phyloP scores from a whole-genome alignment of 2,888 invertebrate species.

The Callinectes sapidus region DNA sequence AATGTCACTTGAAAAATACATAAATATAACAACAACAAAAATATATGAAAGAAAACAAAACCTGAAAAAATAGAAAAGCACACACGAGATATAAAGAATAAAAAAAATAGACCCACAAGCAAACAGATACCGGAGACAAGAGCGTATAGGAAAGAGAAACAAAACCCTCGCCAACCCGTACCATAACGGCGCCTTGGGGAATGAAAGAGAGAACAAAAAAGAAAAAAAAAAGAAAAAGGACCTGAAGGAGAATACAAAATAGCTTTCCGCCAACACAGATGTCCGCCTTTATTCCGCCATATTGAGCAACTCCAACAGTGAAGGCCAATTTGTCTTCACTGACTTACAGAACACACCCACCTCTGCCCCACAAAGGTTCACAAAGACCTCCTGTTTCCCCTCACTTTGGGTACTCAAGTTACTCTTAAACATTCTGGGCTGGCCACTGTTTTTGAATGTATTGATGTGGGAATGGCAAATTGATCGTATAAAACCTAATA shows the following conservation, averaged over 20 bases:
- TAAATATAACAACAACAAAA: too few species aligned
- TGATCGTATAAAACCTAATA: too few species aligned
- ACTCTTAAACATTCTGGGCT: too few species aligned
- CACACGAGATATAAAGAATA: too few species aligned
- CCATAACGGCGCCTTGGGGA: background rate
- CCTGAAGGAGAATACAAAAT: background rate
- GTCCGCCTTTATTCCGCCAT: background rate
- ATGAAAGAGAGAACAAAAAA: background rate
- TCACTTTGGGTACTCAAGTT: background rate
- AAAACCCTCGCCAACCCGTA: background rate
- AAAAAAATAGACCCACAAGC: too few species aligned
- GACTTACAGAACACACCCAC: background rate
- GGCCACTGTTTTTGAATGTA: too few species aligned
- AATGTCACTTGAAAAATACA: too few species aligned
- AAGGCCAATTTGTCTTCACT: background rate
- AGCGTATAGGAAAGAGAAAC: background rate
- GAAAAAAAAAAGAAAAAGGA: background rate
- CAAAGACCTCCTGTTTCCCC: background rate
- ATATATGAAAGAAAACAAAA: too few species aligned
- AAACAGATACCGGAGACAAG: too few species aligned
- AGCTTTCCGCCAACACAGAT: background rate
- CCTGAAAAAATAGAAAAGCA: too few species aligned
- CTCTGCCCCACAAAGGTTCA: background rate
- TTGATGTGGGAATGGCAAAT: too few species aligned
- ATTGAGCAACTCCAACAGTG: slow-evolving; percentile 2